These are phyloP conservation scores for Helicolenus hilgendorfi DNA, from an alignment of 2,797 vertebrate species.

Conservation along the genomic window DNA sequence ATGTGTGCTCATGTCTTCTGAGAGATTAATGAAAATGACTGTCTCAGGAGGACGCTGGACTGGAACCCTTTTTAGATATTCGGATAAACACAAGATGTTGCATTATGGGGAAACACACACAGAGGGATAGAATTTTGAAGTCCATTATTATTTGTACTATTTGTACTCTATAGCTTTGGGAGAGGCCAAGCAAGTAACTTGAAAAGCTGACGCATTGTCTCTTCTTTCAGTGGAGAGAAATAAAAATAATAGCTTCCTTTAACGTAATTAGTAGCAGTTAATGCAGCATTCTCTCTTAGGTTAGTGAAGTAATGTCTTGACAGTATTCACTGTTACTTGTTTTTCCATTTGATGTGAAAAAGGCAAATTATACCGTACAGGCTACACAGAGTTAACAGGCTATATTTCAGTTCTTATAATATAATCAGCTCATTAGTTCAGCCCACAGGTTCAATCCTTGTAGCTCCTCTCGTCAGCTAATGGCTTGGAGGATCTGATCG, in stretches of 20 bases:
- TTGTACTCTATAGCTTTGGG: background rate
- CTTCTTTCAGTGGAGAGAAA: conserved; percentile 2
- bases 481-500: background rate
- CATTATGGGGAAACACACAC: background rate
- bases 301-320: background rate
- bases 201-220: background rate
- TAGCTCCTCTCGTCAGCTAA: conserved; percentile 4
- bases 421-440: conserved; percentile 21
- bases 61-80: background rate
- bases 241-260: background rate
- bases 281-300: background rate
- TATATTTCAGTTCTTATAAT: conserved; percentile 19
- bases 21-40: conserved; percentile 9
- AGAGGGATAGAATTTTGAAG: background rate
- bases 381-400: background rate
- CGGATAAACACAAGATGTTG: conserved; percentile 1
- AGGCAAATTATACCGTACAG: background rate
- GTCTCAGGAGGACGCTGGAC: background rate
- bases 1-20: conserved; percentile 5
- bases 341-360: background rate
- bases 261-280: background rate
- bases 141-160: background rate
- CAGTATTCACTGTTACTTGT: background rate
- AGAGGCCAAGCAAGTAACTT: background rate
- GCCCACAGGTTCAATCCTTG: background rate